A percentile compares a stretch with the other conserved stretches of the same genome.
phyloP scores from a whole-genome alignment of 1,140 invertebrate species.

The Eumaeus atala region DNA sequence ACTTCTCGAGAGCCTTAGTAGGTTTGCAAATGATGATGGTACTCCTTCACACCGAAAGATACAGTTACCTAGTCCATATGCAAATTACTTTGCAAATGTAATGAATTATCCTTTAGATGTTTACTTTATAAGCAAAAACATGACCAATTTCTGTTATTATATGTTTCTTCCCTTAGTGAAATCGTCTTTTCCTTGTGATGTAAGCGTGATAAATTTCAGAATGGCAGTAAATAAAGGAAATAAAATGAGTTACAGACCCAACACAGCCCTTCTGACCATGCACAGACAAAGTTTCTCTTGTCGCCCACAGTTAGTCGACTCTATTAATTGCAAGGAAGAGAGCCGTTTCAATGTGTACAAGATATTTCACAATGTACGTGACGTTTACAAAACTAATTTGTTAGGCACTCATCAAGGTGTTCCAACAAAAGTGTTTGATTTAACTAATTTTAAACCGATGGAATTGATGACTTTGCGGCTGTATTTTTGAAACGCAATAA shows the following conservation, averaged over 20 bases:
- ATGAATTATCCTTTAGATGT: constrained; percentile 84
- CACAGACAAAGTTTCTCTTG: constrained; percentile 48
- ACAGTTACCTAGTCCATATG: constrained; percentile 77
- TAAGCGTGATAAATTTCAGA: constrained; percentile 47
- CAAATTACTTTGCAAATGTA: constrained; percentile 81
- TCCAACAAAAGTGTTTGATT: constrained; percentile 27
- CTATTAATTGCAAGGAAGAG: constrained; percentile 37
- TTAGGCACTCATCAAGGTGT: constrained; percentile 44
- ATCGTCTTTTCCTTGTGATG: constrained; percentile 49
- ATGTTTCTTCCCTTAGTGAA: constrained; percentile 49
- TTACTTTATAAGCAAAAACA: constrained; percentile 79
- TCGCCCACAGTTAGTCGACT: constrained; percentile 26
- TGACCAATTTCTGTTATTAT: constrained; percentile 38
- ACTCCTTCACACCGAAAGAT: constrained; percentile 31
- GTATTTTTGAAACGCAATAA: constrained; percentile 31
- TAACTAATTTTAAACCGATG: constrained; percentile 46
- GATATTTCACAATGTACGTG: constrained; percentile 38
- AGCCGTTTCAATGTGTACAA: constrained; percentile 35
- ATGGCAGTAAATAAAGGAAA: constrained; percentile 29
- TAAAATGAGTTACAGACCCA: constrained; percentile 25
- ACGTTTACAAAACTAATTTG: constrained; percentile 48
- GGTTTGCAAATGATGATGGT: constrained; percentile 26
- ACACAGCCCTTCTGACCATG: constrained; percentile 41
- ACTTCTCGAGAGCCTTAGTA: constrained; percentile 81
- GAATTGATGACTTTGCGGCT: constrained; percentile 46